A percentile compares a stretch with the other conserved stretches of the same genome.
Conservation (phyloP, 2,888 invertebrate species). For the Drosophila siamana region DNA sequence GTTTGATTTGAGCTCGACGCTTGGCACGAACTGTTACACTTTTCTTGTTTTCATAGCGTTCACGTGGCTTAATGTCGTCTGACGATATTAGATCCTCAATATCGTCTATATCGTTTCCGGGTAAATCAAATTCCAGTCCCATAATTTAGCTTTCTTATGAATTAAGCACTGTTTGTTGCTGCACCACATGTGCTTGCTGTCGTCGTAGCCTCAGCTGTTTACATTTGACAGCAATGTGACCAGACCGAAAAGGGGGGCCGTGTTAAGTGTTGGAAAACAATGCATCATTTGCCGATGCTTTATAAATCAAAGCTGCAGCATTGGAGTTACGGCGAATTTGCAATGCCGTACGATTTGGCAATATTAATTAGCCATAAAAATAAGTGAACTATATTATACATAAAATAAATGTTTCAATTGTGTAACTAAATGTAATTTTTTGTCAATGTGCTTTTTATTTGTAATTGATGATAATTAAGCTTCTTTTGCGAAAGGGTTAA, state of each 20-base stretch:
- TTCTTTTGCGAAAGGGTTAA: background rate
- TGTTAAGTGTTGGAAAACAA: conserved; percentile 34
- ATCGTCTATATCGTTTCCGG: conserved; percentile 88
- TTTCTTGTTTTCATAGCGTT: conserved; percentile 90
- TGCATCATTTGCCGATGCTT: background rate
- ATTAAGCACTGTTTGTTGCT: background rate
- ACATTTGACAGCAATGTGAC: conserved; percentile 38
- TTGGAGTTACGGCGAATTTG: background rate
- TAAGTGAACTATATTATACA: background rate
- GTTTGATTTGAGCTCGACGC: conserved; percentile 83
- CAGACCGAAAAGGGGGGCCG: background rate
- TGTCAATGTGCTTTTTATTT: background rate
- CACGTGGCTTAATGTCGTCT: conserved; percentile 92
- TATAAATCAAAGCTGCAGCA: background rate
- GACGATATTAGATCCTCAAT: conserved; percentile 94
- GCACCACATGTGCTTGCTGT: conserved; percentile 54
- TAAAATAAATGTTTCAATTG: background rate
- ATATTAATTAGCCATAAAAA: background rate
- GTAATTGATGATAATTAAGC: background rate
- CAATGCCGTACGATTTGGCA: conserved; percentile 5
- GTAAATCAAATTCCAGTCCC: conserved; percentile 55
- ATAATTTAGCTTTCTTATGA: conserved; percentile 10
- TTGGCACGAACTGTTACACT: conserved; percentile 89
- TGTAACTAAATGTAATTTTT: background rate
- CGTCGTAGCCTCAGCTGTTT: conserved; percentile 55